Conservation (phyloP, 2,797 vertebrate genomes). For the Hirundo rustica region DNA sequence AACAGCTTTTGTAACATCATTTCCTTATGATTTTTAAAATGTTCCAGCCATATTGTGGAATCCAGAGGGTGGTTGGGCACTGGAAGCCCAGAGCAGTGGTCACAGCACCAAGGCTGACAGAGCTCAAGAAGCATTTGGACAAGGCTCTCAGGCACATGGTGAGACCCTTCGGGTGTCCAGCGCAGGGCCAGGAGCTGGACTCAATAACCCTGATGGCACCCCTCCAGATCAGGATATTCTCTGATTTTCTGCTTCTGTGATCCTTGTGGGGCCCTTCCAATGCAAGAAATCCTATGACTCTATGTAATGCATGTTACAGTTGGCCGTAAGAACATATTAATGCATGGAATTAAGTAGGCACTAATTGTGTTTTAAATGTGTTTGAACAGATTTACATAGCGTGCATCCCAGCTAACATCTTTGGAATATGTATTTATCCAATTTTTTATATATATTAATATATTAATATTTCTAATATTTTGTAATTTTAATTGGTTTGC, state of each 20-base stretch:
- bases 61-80: background rate
- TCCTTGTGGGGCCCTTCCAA: background rate
- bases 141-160: background rate
- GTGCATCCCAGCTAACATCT: background rate
- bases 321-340: background rate
- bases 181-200: background rate
- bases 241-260: background rate
- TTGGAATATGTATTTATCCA: background rate
- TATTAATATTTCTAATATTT: background rate
- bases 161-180: too few species aligned
- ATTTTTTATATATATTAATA: background rate
- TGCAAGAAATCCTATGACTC: background rate
- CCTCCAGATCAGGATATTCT: background rate
- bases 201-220: too few species aligned
- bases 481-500: background rate
- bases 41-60: background rate
- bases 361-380: background rate
- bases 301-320: background rate
- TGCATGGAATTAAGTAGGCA: background rate
- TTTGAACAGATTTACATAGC: background rate
- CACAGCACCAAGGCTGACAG: background rate
- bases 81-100: background rate
- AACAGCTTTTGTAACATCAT: background rate
- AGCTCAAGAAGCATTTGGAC: background rate
- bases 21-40: background rate